phyloP scores from a whole-genome alignment of 2,888 invertebrate genomes.

The Lepeophtheirus nordmannii region DNA sequence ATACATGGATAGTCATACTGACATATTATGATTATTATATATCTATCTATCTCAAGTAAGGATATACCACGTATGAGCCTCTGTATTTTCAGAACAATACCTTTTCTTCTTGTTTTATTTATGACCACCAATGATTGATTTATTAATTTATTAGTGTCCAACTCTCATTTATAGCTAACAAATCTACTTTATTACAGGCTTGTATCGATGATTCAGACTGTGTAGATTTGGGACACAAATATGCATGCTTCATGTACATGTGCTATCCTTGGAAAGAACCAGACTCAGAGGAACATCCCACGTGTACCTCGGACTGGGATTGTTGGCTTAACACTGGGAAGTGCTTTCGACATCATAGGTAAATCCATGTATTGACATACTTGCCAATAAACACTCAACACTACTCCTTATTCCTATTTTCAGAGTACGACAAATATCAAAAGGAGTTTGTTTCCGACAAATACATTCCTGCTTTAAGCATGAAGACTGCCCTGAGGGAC shows the following conservation, averaged over 20 bases:
- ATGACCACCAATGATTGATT: too few species aligned
- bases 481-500: background rate
- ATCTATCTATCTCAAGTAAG: too few species aligned
- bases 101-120: too few species aligned
- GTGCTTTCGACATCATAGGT: constrained; percentile 7
- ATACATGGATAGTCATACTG: too few species aligned
- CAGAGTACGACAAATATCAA: background rate
- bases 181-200: background rate
- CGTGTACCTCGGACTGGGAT: background rate
- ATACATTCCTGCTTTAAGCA: background rate
- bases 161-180: too few species aligned
- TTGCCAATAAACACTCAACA: too few species aligned
- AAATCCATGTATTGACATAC: background rate
- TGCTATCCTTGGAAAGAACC: constrained; percentile 1
- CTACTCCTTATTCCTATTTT: background rate
- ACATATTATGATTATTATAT: too few species aligned
- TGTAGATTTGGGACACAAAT: constrained; percentile 1
- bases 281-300: constrained; percentile 3
- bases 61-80: too few species aligned
- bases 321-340: constrained; percentile 1
- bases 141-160: too few species aligned
- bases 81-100: too few species aligned
- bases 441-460: background rate
- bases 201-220: background rate
- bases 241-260: background rate